These are phyloP conservation scores for Dynastes tityus DNA, from an alignment of 2,888 invertebrate species.

Conservation along the genomic window DNA sequence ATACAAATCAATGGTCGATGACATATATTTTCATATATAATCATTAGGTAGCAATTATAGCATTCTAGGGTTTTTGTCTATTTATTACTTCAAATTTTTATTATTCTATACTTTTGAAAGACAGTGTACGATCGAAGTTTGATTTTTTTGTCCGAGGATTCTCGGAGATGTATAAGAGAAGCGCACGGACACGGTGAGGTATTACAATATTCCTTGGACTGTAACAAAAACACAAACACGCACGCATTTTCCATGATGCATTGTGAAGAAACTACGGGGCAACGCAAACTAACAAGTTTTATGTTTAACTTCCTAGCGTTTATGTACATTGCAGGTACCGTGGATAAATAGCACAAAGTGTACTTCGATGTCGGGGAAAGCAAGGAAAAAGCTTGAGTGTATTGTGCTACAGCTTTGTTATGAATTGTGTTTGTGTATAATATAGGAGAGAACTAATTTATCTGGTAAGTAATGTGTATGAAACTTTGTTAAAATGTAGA, in stretches of 20 bases:
- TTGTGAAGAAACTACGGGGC: constrained; percentile 30
- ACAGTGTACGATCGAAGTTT: too few relatives aligned
- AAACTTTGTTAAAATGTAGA: not conserved
- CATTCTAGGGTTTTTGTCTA: too few relatives aligned
- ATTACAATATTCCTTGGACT: constrained; percentile 30
- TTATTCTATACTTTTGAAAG: too few relatives aligned
- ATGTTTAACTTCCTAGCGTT: constrained; percentile 29
- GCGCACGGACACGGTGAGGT: not conserved
- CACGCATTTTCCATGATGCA: constrained; percentile 2
- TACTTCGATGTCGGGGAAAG: constrained; percentile 11
- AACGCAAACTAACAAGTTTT: constrained; percentile 32
- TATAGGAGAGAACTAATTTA: not conserved
- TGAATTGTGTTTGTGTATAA: not conserved
- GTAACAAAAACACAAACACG: constrained; percentile 25
- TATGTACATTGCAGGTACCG: constrained; percentile 6
- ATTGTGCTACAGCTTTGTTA: not conserved
- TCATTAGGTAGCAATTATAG: too few relatives aligned
- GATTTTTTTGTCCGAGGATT: not conserved
- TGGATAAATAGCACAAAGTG: constrained; percentile 16
- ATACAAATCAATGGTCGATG: too few relatives aligned
- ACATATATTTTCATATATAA: too few relatives aligned
- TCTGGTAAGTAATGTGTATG: not conserved
- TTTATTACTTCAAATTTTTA: too few relatives aligned
- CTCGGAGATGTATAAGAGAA: constrained; percentile 6
- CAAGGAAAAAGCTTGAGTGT: not conserved